These are phyloP conservation scores for Margarornis squamiger DNA, from an alignment of 2,797 vertebrate species.

Conservation along the genomic window DNA sequence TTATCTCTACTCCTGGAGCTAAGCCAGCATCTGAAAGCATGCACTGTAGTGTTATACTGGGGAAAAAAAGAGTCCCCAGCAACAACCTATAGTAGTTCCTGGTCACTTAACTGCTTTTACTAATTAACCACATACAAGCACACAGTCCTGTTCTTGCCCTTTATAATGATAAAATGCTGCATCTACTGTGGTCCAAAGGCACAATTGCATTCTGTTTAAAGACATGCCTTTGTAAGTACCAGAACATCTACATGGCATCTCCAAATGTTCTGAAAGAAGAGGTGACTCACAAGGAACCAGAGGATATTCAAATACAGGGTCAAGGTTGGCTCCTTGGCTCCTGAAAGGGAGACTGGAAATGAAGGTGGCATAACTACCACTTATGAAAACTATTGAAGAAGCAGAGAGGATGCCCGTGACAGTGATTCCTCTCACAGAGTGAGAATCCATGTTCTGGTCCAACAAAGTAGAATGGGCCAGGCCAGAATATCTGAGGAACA, in stretches of 20 bases:
- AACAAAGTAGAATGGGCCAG: neutral
- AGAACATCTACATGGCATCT: neutral
- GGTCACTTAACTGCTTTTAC: neutral
- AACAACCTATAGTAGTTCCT: neutral
- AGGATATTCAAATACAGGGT: neutral
- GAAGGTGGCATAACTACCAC: neutral
- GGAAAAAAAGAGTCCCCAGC: neutral
- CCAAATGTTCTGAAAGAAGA: neutral
- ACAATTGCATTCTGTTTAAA: neutral
- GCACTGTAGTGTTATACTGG: neutral
- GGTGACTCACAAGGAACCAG: neutral
- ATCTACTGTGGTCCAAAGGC: neutral
- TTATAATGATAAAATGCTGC: neutral
- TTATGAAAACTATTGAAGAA: neutral
- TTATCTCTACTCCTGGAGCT: conserved; percentile 57
- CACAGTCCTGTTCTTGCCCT: neutral
- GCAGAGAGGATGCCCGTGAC: fast-evolving
- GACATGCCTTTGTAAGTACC: neutral
- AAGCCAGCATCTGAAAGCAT: neutral
- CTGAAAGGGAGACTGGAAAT: neutral
- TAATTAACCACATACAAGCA: neutral
- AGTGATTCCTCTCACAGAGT: neutral
- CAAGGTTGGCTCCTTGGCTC: neutral
- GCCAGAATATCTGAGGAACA: neutral
- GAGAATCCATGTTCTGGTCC: neutral